Conservation (phyloP, 2,113 vertebrate genomes). For the Chitala chitala region DNA sequence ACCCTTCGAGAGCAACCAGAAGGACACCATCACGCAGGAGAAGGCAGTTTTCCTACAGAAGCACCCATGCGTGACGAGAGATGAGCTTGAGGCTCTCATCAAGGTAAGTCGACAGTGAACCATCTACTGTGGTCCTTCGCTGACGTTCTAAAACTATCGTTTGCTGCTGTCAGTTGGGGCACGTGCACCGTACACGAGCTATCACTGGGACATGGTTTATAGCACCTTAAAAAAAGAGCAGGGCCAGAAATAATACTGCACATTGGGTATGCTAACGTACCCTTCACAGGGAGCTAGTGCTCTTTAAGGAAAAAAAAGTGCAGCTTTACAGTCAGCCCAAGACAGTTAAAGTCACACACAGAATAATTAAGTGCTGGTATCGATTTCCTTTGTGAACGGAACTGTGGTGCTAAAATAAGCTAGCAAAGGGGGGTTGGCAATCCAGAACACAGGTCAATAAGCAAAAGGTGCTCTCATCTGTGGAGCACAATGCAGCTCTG, state of each 20-base stretch:
- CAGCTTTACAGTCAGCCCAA: not conserved
- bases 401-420: not conserved
- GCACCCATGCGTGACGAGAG: constrained; percentile 75
- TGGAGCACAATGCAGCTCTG: not conserved
- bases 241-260: not conserved
- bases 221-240: not conserved
- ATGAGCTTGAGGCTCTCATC: constrained; percentile 82
- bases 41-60: constrained; percentile 82
- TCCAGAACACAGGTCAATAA: not conserved
- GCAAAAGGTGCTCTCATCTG: not conserved
- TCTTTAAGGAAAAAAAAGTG: not conserved
- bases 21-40: constrained; percentile 78
- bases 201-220: not conserved
- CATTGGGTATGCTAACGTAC: not conserved
- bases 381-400: not conserved
- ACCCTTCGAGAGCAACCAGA: constrained; percentile 84
- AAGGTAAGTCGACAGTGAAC: constrained; percentile 64
- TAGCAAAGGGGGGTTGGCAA: not conserved
- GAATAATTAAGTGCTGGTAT: constrained; percentile 20
- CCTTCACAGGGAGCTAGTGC: not conserved
- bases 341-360: not conserved
- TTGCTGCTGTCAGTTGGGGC: not conserved
- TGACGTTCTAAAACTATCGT: constrained; percentile 24
- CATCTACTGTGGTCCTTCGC: not conserved
- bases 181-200: not conserved